These are phyloP conservation scores for Origma solitaria DNA, from an alignment of 2,113 vertebrate species.

Conservation along the genomic window DNA sequence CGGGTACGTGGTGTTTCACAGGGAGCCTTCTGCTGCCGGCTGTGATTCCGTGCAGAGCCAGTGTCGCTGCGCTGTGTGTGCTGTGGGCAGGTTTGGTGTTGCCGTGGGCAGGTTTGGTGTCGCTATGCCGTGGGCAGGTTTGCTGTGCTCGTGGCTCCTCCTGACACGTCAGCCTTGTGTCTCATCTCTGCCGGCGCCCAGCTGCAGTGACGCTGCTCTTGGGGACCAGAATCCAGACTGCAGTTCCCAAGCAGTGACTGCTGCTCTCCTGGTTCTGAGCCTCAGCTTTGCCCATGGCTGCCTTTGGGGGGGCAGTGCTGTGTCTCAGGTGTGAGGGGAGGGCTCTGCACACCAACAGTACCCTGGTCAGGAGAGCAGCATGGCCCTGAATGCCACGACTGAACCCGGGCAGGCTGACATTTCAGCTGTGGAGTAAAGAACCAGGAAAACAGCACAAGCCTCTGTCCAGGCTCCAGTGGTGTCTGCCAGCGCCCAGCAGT, in stretches of 20 bases:
- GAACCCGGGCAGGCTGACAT: rapidly evolving
- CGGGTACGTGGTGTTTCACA: not conserved
- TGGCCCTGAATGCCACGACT: rapidly evolving
- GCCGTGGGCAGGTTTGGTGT: not conserved
- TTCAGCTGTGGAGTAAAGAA: rapidly evolving
- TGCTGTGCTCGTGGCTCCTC: not conserved
- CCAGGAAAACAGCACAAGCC: rapidly evolving
- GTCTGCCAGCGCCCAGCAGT: rapidly evolving
- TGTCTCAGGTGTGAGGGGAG: rapidly evolving
- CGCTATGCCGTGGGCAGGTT: not conserved
- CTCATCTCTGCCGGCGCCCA: not conserved
- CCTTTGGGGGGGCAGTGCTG: not conserved
- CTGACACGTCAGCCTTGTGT: not conserved
- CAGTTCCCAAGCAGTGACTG: not conserved
- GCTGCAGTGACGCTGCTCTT: not conserved
- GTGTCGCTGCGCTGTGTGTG: not conserved
- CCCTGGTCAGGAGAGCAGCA: rapidly evolving
- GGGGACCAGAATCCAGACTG: not conserved
- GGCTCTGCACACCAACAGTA: rapidly evolving
- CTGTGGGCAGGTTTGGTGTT: not conserved
- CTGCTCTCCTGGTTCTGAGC: not conserved
- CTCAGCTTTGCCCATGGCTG: not conserved
- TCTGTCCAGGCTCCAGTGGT: not conserved
- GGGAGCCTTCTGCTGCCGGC: not conserved
- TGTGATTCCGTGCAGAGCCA: not conserved